Base-by-base conservation (phyloP, 2,797 vertebrate species). In the Fringilla coelebs region DNA sequence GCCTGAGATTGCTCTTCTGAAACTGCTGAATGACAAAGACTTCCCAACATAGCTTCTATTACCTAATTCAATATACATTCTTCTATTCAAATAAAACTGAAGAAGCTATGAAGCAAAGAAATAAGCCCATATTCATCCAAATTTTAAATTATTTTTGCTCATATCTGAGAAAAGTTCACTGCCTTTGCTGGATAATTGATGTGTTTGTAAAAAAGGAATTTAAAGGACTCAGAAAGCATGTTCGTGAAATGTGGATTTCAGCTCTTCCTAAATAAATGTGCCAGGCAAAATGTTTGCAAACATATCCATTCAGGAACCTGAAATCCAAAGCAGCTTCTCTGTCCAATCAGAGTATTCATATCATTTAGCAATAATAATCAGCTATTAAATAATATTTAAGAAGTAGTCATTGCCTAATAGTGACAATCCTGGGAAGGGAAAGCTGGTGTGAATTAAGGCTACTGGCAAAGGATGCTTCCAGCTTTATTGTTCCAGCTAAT, bases 371-470 rank as follows among this genome's bases (percentile, higher is more conserved):
- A 58, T 94, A 93, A 93, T 84, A 73, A 88, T 79, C 66, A 78
- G 74, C 81, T 90, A 86, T 93, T 90, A 78, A 86, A 93, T 73
- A 92, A 73, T 88, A 86, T 90, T 93, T 93, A 90, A 89, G 94
- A 81, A 76, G 63, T 43, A 94, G 74, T 88, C 55, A 81, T 57
- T 81, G 79, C 85, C 89, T 85, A 36, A 93, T 88, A 96, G 80
- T 82, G 85, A 73, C 90, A 82, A 52, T 46, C 48, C 55, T 57
- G 49, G 48, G 94, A 91, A 70, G 52, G 70, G 52, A 88, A 90
- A 90, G 70, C 15, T 71, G 75, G 70, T 73, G 55, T 92, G 92
- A 93, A 86, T 93, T 91, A 89, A 82, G 63, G 88, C 88, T 81
- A 8, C 45, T 95, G 88, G 92, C 85, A 94, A 86, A 91, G 67